Conservation (phyloP, 2,888 invertebrate genomes). For the Operophtera brumata region DNA sequence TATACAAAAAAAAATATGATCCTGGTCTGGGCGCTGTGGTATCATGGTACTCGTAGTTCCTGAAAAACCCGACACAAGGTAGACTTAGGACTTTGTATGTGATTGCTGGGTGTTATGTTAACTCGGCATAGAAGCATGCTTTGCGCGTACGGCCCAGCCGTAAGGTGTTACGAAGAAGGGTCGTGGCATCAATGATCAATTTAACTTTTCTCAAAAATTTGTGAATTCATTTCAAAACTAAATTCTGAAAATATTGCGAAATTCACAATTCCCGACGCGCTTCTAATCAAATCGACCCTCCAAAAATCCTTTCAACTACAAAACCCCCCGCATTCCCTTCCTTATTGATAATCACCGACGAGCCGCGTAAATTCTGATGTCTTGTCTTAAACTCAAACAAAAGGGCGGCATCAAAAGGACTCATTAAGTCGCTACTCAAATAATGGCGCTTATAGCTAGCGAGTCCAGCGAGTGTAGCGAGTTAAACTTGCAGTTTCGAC, state of each 20-base stretch:
- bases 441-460: conserved; percentile 41
- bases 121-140: too few relatives aligned
- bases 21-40: too few relatives aligned
- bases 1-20: too few relatives aligned
- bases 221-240: too few relatives aligned
- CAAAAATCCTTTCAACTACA: conserved; percentile 21
- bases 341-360: conserved; percentile 55
- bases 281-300: conserved; percentile 22
- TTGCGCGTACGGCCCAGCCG: too few relatives aligned
- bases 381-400: conserved; percentile 64
- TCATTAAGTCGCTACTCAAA: conserved; percentile 64
- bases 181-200: neutral
- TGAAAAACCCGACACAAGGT: too few relatives aligned
- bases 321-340: conserved; percentile 27
- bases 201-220: too few relatives aligned
- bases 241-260: neutral
- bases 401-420: conserved; percentile 61
- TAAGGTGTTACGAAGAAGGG: neutral
- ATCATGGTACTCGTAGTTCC: too few relatives aligned
- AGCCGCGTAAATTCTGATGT: conserved; percentile 50
- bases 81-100: too few relatives aligned
- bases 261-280: conserved; percentile 1
- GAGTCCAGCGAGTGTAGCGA: neutral
- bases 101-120: too few relatives aligned
- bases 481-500: conserved; percentile 14